phyloP scores from a whole-genome alignment of 2,888 invertebrate species.

The Vesta saturnalis region DNA sequence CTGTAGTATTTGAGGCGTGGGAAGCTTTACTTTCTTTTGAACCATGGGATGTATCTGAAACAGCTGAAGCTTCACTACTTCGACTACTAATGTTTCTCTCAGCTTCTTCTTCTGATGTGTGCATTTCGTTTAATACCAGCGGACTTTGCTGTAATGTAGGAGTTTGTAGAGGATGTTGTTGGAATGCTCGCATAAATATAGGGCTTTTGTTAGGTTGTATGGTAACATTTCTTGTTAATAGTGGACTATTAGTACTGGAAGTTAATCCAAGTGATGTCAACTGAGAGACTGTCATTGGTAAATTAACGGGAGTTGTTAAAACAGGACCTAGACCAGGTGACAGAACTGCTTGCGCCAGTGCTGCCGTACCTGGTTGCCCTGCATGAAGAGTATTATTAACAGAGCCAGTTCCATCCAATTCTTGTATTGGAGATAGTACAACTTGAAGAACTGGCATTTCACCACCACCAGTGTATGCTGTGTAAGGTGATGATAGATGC shows the following conservation, averaged over 20 bases:
- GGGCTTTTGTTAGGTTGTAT: conserved; percentile 44
- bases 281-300: conserved; percentile 71
- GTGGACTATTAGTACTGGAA: conserved; percentile 64
- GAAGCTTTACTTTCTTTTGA: conserved; percentile 58
- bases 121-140: conserved; percentile 39
- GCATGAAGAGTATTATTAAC: conserved; percentile 79
- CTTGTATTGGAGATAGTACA: conserved; percentile 85
- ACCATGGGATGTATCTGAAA: conserved; percentile 54
- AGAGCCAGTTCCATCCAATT: conserved; percentile 77
- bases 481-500: conserved; percentile 63
- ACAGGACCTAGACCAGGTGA: conserved; percentile 69
- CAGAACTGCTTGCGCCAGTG: conserved; percentile 81
- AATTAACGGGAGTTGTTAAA: conserved; percentile 62
- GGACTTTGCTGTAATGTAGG: conserved; percentile 21
- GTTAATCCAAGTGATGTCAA: conserved; percentile 65
- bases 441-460: conserved; percentile 82
- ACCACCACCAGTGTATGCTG: conserved; percentile 61
- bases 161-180: conserved; percentile 23
- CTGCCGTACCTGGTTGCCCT: conserved; percentile 77
- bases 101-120: conserved; percentile 37
- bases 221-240: conserved; percentile 51
- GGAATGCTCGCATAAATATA: conserved; percentile 48
- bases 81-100: conserved; percentile 52
- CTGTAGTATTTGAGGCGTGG: conserved; percentile 54
- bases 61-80: conserved; percentile 57